Base-by-base conservation (phyloP, 2,797 vertebrate species). In the Bufotes viridis region DNA sequence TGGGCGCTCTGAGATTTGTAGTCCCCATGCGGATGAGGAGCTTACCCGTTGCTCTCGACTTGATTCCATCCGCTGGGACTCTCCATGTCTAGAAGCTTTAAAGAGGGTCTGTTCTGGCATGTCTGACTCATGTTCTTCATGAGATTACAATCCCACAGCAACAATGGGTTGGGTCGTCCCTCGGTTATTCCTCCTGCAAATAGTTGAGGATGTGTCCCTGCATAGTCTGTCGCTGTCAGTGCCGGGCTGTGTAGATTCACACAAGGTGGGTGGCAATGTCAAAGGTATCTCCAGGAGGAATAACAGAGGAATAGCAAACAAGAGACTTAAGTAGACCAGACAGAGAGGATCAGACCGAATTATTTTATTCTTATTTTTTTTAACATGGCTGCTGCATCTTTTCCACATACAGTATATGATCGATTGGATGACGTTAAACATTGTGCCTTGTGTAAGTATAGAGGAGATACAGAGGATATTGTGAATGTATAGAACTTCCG, bases 381-480 rank as follows among this genome's bases (percentile, higher is more conserved):
- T 17, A 15, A 18, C 3, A 22, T 22, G 34, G 34, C 70, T 49
- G 70, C 70, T 42, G 70, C 34, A 10, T 49, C 26, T 72, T 72
- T 12, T 18, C 29, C 15, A 22, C 42, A 8, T 72, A 72, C 29
- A 7, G 10, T 49, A 22, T 22, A 11, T 51, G 14, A 60, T 17
- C 15, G 58, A 60, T 51, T 51, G 74, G 74, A 76, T 22, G 42
- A 24, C 49, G 13, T 13, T 53, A 53, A 76, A 76, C 74, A 51
- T 51, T 78, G 75, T 78, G 75, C 75, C 75, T 78, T 78, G 75
- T 78, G 72, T 53, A 78, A n/a, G 75, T 78, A 78, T 20, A 76
- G 34, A 22, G 42, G n/a, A 0, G 74, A 20, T n/a, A 76, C 20
- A 1, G 74, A 76, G n/a, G 18, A 49, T 74, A 22, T 51, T 20